A percentile compares a stretch with the other conserved stretches of the same genome.
Conservation (phyloP, 2,113 vertebrate species). For the Neodon shergylaensis region DNA sequence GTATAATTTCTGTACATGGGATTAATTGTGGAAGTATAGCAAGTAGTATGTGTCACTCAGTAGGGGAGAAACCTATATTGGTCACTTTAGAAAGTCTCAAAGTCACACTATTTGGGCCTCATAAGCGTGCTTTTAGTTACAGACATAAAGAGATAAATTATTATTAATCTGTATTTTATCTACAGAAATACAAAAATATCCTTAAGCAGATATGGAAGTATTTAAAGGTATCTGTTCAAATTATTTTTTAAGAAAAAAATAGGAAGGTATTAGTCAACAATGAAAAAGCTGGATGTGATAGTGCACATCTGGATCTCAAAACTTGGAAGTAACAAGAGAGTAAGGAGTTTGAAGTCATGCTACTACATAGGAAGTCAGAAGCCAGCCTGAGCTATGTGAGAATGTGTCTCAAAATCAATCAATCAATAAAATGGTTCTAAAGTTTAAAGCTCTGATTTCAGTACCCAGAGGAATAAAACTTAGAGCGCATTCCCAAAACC, state of each 20-base stretch:
- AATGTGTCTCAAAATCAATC: neutral
- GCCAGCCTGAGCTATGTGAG: neutral
- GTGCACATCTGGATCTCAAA: neutral
- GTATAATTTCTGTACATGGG: too few relatives aligned
- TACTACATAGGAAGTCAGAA: neutral
- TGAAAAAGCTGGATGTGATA: neutral
- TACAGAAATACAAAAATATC: neutral
- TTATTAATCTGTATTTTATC: neutral
- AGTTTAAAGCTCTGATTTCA: neutral
- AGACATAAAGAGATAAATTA: neutral
- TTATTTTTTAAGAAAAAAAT: neutral
- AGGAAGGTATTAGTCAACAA: neutral
- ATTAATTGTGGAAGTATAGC: too few relatives aligned
- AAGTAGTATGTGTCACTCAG: too few relatives aligned
- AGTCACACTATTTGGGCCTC: too few relatives aligned
- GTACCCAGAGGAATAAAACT: neutral
- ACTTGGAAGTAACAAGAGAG: neutral
- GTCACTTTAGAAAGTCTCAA: too few relatives aligned
- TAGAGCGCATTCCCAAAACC: neutral
- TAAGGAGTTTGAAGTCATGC: neutral
- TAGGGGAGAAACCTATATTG: too few relatives aligned
- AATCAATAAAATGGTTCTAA: neutral
- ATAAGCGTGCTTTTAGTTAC: too few relatives aligned
- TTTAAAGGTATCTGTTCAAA: neutral
- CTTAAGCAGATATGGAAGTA: neutral